phyloP scores from a whole-genome alignment of 2,113 vertebrate species.

The Mola mola region DNA sequence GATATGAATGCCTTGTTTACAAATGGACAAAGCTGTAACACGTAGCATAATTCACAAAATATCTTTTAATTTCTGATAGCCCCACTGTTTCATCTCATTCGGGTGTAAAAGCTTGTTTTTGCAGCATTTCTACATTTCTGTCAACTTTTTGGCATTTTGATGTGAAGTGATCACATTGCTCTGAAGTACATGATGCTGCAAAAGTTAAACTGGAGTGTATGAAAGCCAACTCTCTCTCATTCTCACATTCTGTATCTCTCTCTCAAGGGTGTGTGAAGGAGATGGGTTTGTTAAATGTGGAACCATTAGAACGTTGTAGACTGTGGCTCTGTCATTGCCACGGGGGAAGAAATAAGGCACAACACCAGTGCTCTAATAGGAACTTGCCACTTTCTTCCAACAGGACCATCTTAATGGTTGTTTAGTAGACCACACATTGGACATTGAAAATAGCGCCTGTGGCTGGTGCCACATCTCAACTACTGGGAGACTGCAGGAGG shows the following conservation, averaged over 20 bases:
- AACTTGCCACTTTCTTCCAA: slow-evolving; percentile 71
- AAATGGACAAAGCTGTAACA: neutral
- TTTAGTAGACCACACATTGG: slow-evolving; percentile 61
- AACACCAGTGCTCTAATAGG: slow-evolving; percentile 55
- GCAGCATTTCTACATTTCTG: neutral
- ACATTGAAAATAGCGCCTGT: slow-evolving; percentile 52
- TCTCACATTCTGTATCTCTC: neutral
- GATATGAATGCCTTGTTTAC: neutral
- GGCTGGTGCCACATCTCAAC: slow-evolving; percentile 42
- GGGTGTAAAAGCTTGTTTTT: neutral
- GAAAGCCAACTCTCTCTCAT: neutral
- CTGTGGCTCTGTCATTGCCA: slow-evolving; percentile 55
- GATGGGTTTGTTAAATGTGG: slow-evolving; percentile 54
- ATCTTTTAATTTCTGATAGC: neutral
- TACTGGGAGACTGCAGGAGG: slow-evolving; percentile 36
- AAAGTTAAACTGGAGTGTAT: slow-evolving; percentile 14
- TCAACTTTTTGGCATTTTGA: neutral
- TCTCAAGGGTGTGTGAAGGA: slow-evolving; percentile 11
- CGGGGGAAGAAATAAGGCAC: slow-evolving; percentile 49
- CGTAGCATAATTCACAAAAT: too few relatives aligned
- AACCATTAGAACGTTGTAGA: slow-evolving; percentile 65
- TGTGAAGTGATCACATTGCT: neutral
- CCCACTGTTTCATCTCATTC: neutral
- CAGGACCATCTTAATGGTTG: slow-evolving; percentile 56
- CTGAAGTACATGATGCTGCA: neutral